Base-by-base conservation (phyloP, 2,888 invertebrate genomes). In the Thymelicus lineola region DNA sequence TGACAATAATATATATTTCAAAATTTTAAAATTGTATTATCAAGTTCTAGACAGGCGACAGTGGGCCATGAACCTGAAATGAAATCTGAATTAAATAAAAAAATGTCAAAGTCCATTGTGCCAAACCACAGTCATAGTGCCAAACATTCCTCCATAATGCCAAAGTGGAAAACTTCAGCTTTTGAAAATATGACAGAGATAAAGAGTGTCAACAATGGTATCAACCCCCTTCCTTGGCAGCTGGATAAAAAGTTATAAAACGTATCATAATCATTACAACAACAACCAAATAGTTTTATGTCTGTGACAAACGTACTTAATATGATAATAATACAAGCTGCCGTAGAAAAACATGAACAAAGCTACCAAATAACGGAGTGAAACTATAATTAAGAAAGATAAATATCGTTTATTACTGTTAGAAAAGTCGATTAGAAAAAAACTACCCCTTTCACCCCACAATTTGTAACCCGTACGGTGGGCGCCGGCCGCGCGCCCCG, bases 331-430 rank as follows among this genome's bases (percentile, higher is more conserved):
- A 91, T 85, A 86, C 81, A 86, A 89, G 84, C 86, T 86, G 85
- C 84, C 82, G 84, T 80, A 84, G 82, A 85, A 87, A 89, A 91
- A 93, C 90, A 92, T 87, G 90, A 86, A 88, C 86, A 85, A 80
- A 83, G 89, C 91, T 91, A 91, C 91, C 88, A 91, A 91, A 88
- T 82, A 86, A 86, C 86, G 83, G 83, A 91, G 87, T 87, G 86
- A 87, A 86, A 87, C 89, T 90, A 91, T 93, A 93, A 93, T 93
- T 93, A 93, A 93, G 90, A 91, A 93, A 93, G 93, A 93, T 93
- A 93, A 93, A 93, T 93, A 93, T 93, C 91, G 90, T 93, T 93
- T 93, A 93, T 93, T 93, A 93, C 93, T 87, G 91, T 91, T 91
- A 93, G 89, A 86, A 90, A 93, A 93, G 93, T 93, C 92, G 93